Base-by-base conservation (phyloP, 2,113 vertebrate species). In the Alaudala cheleensis region DNA sequence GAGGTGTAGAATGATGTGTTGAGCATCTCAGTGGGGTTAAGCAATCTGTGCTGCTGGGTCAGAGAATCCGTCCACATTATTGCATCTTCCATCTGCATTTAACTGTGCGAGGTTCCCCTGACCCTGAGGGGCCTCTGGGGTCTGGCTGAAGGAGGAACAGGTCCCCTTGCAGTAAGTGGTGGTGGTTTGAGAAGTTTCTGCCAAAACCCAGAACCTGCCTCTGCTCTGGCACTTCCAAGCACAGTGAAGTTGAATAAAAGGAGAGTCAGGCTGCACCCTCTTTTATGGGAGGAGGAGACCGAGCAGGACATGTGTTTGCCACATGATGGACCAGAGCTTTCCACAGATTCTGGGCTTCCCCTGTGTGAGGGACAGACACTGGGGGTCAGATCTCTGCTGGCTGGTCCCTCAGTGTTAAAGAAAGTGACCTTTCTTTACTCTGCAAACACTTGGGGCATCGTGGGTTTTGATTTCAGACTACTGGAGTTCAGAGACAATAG, bases 1-100 rank as follows among this genome's bases (percentile, higher is more conserved):
- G 51, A 28, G 20, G 15, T 45, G 11, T 5, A 58, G 39, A 47
- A 19, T 14, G 49, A 18, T 29, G 25, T 0, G 0, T 4, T 53
- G 39, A 76, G 23, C 76, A 39, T 8, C 64, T 37, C 29, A 65
- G 13, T 80, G 37, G 60, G 40, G 29, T 44, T n/a, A 24, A 60
- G 16, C 12, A 39, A 24, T 37, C 44, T 50, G 28, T 7, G 2
- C 47, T 88, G 33, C 42, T 81, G 26, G 14, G 14, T 74, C 73
- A 78, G 37, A 14, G 21, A 29, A 65, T 61, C 49, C 5, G 47
- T 44, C 26, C 50, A 34, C 11, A 31, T 23, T 3, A 31, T 29
- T 73, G 20, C 2, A 2, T 2, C 9, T 77, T 4, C 50, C 29
- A 33, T 6, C 69, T 78, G 11, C n/a, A 17, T 39, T 72, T 45